Percentiles rank a stretch among this genome's conserved stretches.
Conservation (phyloP, 1,140 invertebrate species). For the Micrasema minimum region DNA sequence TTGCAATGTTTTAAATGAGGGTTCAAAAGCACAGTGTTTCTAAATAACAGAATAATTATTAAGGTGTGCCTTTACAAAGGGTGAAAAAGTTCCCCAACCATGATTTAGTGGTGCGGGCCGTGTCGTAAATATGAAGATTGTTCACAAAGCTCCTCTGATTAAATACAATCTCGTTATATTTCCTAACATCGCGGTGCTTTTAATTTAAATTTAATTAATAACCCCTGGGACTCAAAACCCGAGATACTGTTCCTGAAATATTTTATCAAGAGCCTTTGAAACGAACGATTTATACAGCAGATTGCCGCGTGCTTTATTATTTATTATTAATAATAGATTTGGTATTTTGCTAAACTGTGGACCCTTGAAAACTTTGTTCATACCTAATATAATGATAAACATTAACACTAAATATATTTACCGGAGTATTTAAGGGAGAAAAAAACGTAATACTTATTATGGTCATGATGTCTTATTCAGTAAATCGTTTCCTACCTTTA, state of each 20-base stretch:
- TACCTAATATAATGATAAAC: no score
- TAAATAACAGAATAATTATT: conserved; percentile 39
- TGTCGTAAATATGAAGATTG: conserved; percentile 35
- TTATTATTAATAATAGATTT: no score
- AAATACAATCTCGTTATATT: conserved; percentile 27
- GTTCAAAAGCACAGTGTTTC: not conserved
- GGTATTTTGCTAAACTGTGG: no score
- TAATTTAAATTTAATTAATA: conserved; percentile 38
- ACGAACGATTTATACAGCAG: not conserved
- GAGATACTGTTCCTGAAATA: not conserved
- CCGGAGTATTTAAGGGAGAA: no score
- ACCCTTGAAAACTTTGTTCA: no score
- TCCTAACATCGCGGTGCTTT: conserved; percentile 22
- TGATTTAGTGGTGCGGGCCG: conserved; percentile 26
- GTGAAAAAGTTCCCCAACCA: conserved; percentile 8
- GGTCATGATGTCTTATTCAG: no score
- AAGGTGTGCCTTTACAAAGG: conserved; percentile 36
- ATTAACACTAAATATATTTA: no score
- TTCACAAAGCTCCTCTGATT: conserved; percentile 37
- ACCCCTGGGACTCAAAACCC: not conserved
- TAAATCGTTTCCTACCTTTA: no score
- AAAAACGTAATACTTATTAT: no score
- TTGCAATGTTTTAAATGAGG: no score
- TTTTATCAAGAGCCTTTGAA: not conserved
- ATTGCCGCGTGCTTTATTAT: not conserved